A percentile compares a stretch with the other conserved stretches of the same genome.
phyloP scores from a whole-genome alignment of 2,888 invertebrate genomes.

The Epirrita christyi region DNA sequence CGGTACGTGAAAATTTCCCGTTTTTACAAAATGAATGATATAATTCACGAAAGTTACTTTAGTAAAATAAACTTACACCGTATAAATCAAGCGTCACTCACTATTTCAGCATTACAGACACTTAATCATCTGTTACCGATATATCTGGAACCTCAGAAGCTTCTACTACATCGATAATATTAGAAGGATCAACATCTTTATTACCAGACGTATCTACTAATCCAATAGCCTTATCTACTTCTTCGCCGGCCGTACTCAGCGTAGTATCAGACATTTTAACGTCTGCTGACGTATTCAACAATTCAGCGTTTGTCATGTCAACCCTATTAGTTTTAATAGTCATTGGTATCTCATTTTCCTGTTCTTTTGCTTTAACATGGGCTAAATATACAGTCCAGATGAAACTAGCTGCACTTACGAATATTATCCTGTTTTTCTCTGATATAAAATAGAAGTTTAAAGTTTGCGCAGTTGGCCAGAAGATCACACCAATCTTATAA shows the following conservation, averaged over 20 bases:
- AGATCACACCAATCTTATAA: slow-evolving; percentile 87
- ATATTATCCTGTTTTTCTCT: slow-evolving; percentile 89
- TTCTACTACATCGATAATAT: slow-evolving; percentile 3
- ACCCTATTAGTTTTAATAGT: not conserved
- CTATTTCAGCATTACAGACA: not conserved
- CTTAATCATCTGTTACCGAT: not conserved
- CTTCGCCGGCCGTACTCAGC: not conserved
- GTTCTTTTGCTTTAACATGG: slow-evolving; percentile 86
- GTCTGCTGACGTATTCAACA: not conserved
- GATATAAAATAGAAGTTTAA: slow-evolving; percentile 89
- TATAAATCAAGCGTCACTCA: no score
- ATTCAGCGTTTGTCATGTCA: not conserved
- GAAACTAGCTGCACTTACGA: slow-evolving; percentile 89
- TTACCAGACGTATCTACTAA: not conserved
- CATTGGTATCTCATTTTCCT: slow-evolving; percentile 48
- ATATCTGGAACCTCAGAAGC: not conserved
- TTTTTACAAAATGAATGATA: no score
- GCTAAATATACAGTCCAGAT: slow-evolving; percentile 91
- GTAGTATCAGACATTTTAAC: not conserved
- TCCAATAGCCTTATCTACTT: not conserved
- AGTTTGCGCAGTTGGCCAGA: slow-evolving; percentile 90
- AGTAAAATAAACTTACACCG: no score
- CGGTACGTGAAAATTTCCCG: no score
- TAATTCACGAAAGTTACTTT: no score
- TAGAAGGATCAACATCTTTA: not conserved